Conservation (phyloP, 1,140 invertebrate genomes). For the Mactra quadrangularis region DNA sequence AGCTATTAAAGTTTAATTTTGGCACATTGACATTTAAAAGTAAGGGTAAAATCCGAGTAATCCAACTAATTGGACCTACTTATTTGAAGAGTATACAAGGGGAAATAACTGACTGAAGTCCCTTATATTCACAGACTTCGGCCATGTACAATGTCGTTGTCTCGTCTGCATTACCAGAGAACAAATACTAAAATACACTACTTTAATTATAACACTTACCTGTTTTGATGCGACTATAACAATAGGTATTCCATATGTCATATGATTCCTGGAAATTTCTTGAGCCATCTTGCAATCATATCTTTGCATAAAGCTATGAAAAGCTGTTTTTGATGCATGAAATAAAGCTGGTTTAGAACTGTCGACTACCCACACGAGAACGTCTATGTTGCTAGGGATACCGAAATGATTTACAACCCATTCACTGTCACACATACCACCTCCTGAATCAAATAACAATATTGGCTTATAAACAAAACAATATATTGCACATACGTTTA, state of each 20-base stretch:
- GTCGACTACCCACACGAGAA: slow-evolving; percentile 53
- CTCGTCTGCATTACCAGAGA: too few species aligned
- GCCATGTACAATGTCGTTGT: too few species aligned
- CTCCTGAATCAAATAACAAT: neutral
- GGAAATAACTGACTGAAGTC: too few species aligned
- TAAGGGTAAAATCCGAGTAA: too few species aligned
- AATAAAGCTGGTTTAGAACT: neutral
- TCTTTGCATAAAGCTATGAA: slow-evolving; percentile 8
- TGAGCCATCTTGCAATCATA: neutral
- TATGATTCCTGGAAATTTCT: slow-evolving; percentile 3
- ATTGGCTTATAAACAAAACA: neutral
- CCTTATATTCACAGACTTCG: too few species aligned
- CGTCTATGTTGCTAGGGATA: slow-evolving; percentile 9
- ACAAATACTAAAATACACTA: too few species aligned
- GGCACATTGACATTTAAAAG: too few species aligned
- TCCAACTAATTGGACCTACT: too few species aligned
- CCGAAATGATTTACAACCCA: neutral
- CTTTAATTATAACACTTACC: too few species aligned
- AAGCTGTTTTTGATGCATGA: slow-evolving; percentile 1
- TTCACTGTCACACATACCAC: neutral
- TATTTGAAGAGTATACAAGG: too few species aligned
- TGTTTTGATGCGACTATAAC: slow-evolving; percentile 53
- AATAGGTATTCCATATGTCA: slow-evolving; percentile 35
- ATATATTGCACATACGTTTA: neutral
- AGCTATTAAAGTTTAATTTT: too few species aligned